Evolutionary conservation across 2,888 invertebrate genomes (phyloP), one percentile per base, ranked within the genome.

Genomic region (Gasteruption jaculator): DNA sequence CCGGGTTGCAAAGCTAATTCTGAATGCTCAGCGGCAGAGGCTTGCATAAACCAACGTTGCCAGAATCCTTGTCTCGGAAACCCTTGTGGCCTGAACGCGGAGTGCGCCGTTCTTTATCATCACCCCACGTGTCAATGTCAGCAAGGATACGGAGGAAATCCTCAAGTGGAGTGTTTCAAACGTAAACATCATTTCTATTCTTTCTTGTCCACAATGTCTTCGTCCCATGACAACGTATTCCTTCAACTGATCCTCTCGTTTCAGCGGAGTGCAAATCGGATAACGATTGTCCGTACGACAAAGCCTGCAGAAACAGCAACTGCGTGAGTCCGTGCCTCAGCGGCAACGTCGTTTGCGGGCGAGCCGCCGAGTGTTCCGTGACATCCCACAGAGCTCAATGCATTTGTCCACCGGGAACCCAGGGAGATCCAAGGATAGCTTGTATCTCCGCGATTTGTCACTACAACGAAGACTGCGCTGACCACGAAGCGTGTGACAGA

Each of bases 391-490:
- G 79, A 38, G 83, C 88, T 0, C 83, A 85, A 45, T 93, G 93
- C 58, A 77, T 80, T 43, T 93, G 92, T 66, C 91, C 91, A 27
- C 72, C 78, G 2, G 92, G 91, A 29, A 90, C 86, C 4, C 90
- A 88, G 71, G 91, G 91, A 27, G 85, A 89, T 70, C 86, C 91
- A 2, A 78, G 80, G 46, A 74, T 86, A 3, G 83, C 88, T 14
- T 93, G 93, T 62, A 84, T 91, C 43, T 80, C 85, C 2, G 87
- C 85, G 6, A 79, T 85, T 27, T 91, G 91, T 54, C 89, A 89
- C 59, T 90, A 88, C 68, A 90, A 91, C 61, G 89, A 91, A 59
- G 91, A 92, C 61, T 92, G 91, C 56, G 86, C 85, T 21, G 84
- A 86, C 57, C 79, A 86, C 49, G 90, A 91, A 69, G 81, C 86